These are phyloP conservation scores for Drosophila quadrilineata DNA, from an alignment of 1,140 invertebrate species.

Conservation along the genomic window DNA sequence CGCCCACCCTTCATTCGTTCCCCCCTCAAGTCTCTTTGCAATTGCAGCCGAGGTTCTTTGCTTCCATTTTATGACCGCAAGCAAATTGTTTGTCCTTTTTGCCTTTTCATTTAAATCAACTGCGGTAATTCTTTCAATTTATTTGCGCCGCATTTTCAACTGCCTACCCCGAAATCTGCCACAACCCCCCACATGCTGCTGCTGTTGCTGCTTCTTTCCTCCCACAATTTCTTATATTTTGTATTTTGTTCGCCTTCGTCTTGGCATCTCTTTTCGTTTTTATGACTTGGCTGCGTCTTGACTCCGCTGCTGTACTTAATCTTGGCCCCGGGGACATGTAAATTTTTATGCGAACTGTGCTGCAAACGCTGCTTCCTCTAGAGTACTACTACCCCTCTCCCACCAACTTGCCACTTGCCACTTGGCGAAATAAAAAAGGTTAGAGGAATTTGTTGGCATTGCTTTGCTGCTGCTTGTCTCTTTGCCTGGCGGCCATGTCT, in stretches of 20 bases:
- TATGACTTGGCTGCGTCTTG: conserved; percentile 44
- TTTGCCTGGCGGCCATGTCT: conserved; percentile 65
- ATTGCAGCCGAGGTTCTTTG: conserved; percentile 51
- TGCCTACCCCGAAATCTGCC: neutral
- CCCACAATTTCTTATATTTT: conserved; percentile 20
- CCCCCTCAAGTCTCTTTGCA: neutral
- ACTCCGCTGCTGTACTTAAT: conserved; percentile 70
- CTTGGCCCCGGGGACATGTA: conserved; percentile 80
- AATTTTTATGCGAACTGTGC: conserved; percentile 73
- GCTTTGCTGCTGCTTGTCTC: conserved; percentile 18
- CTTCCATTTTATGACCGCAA: conserved; percentile 75
- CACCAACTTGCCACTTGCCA: too few relatives aligned
- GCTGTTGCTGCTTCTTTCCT: neutral
- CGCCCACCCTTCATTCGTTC: neutral
- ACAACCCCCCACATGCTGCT: neutral
- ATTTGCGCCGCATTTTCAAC: conserved; percentile 57
- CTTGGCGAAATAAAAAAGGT: neutral
- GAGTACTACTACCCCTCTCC: too few relatives aligned
- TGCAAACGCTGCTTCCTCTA: neutral
- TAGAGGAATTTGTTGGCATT: conserved; percentile 18
- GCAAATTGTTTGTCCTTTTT: conserved; percentile 76
- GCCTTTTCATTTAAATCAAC: conserved; percentile 78
- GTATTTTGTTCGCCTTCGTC: neutral
- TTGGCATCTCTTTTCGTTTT: conserved; percentile 21
- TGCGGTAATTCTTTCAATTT: conserved; percentile 80